Evolutionary conservation across 2,888 invertebrate species (phyloP).

Genomic region (Malacosoma neustria): DNA sequence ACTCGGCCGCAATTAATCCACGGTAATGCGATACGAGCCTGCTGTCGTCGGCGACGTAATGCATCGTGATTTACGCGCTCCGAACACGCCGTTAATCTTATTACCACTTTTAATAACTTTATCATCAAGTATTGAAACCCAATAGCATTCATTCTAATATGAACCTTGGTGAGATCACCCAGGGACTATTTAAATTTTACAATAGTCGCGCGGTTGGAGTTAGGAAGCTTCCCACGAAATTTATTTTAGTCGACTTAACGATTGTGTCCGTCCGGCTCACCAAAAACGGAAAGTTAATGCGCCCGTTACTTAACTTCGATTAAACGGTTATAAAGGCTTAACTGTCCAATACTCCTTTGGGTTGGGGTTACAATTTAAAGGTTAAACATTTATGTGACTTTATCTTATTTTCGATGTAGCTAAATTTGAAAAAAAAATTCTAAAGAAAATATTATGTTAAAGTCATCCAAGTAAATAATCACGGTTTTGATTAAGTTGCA

Average conservation of each 20-base stretch:
- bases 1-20: conserved; percentile 64
- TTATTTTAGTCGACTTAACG: conserved; percentile 64
- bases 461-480: too few species aligned
- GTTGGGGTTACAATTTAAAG: conserved; percentile 26
- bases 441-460: too few species aligned
- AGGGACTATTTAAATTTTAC: conserved; percentile 37
- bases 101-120: conserved; percentile 74
- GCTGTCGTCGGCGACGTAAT: conserved; percentile 68
- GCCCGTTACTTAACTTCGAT: conserved; percentile 42
- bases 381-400: conserved; percentile 19
- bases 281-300: conserved; percentile 54
- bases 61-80: conserved; percentile 68
- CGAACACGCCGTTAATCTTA: conserved; percentile 69
- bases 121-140: conserved; percentile 49
- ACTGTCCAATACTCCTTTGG: conserved; percentile 28
- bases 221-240: conserved; percentile 61
- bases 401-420: too few species aligned
- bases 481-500: too few species aligned
- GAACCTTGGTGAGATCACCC: conserved; percentile 37
- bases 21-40: conserved; percentile 65
- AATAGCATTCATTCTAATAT: conserved; percentile 39
- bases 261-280: conserved; percentile 52
- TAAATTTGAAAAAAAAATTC: too few species aligned
- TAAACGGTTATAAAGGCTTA: conserved; percentile 41
- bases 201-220: conserved; percentile 30